Percentiles rank a stretch among this genome's conserved stretches.
Conservation (phyloP, 2,888 invertebrate species). For the Lithophane semibrunnea region DNA sequence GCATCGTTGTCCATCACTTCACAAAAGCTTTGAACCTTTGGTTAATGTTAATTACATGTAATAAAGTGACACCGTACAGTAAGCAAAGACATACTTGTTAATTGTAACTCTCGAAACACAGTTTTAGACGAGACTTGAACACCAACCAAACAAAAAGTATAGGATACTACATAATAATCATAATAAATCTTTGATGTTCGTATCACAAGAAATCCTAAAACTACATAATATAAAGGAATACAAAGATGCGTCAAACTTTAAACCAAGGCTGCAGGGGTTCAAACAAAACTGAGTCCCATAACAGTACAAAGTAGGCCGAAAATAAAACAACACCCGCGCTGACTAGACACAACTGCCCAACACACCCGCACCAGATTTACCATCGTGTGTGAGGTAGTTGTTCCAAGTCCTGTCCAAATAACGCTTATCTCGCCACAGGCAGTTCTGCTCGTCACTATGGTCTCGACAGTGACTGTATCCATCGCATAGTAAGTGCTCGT, state of each 20-base stretch:
- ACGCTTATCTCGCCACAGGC: conserved; percentile 87
- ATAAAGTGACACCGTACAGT: conserved; percentile 25
- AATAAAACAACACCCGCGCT: conserved; percentile 61
- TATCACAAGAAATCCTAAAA: conserved; percentile 22
- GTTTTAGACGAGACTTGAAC: conserved; percentile 27
- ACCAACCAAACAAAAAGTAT: conserved; percentile 38
- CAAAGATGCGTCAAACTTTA: conserved; percentile 42
- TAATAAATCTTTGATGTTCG: background rate
- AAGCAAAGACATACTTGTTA: conserved; percentile 55
- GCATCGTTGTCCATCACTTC: conserved; percentile 19
- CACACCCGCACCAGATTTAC: conserved; percentile 76
- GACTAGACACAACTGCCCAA: conserved; percentile 79
- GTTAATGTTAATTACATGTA: conserved; percentile 9
- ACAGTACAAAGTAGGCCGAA: conserved; percentile 74
- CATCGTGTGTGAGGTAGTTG: conserved; percentile 63
- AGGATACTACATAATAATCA: conserved; percentile 17
- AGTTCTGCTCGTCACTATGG: conserved; percentile 91
- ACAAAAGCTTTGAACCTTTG: conserved; percentile 31
- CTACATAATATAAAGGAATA: conserved; percentile 51
- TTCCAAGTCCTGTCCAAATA: conserved; percentile 65
- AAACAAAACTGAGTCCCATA: conserved; percentile 75
- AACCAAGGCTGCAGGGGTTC: conserved; percentile 36
- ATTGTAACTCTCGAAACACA: conserved; percentile 24
- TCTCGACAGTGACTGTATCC: conserved; percentile 91
- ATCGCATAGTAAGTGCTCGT: conserved; percentile 90